Evolutionary conservation across 2,113 vertebrate genomes (phyloP).

Genomic region (Trichomycterus rosablanca): DNA sequence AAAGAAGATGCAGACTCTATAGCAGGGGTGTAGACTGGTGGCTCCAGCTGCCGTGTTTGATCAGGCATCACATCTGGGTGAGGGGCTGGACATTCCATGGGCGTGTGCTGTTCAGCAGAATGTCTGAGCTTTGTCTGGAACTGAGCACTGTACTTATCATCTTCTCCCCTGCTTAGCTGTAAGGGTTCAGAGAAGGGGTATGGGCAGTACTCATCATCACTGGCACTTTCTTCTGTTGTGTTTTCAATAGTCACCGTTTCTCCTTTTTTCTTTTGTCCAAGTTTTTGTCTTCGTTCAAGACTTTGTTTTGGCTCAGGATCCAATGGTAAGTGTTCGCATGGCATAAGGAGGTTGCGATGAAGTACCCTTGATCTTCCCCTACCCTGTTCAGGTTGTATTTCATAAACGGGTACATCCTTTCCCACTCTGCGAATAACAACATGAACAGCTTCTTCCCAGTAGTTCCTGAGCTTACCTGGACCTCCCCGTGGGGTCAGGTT

Average conservation of each 20-base stretch:
- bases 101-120: background rate
- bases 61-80: background rate
- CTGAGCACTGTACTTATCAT: too few species aligned
- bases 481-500: conserved; percentile 34
- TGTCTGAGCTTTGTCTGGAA: background rate
- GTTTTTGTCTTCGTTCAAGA: background rate
- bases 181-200: background rate
- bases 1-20: background rate
- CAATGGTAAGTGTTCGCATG: conserved; percentile 10
- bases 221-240: too few species aligned
- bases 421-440: conserved; percentile 27
- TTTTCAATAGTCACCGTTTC: too few species aligned
- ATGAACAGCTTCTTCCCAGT: conserved; percentile 38
- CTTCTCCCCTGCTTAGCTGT: background rate
- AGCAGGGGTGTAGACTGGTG: background rate
- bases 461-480: conserved; percentile 22
- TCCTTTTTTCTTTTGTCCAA: background rate
- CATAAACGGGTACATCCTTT: conserved; percentile 24
- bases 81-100: background rate
- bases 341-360: conserved; percentile 22
- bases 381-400: conserved; percentile 19
- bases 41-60: background rate
- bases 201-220: background rate
- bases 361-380: background rate
- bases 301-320: background rate